Evolutionary conservation across 2,797 vertebrate species (phyloP), one percentile per base, ranked within the genome.

Genomic region (Poecile montanus): DNA sequence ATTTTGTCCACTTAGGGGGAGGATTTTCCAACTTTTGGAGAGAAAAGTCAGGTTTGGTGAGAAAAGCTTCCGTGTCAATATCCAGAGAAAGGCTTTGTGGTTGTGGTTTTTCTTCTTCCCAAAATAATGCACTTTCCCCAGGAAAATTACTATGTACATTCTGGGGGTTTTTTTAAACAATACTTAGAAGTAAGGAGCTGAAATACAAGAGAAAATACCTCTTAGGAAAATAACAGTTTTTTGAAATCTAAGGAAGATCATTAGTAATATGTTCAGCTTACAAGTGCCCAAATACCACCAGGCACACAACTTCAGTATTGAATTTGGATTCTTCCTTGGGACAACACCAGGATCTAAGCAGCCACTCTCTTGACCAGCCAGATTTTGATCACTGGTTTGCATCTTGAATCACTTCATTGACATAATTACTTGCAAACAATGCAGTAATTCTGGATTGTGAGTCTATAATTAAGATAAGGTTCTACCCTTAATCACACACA

Each of bases 401-500:
- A 80, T 85, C 86, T 81, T 93, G 51, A 93, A 89, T 86, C 87
- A 93, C 66, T 94, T 93, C 76, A 95, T 85, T 95, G 73, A 81
- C 91, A 88, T 97, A 96, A 95, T 95, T 89, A 63, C 70, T 73
- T 57, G 22, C 57, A 86, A 96, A 91, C 89, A 94, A 86, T 81
- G 94, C 63, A 86, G 92, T 78, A 92, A 92, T 91, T 94, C 92
- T 91, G 88, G 94, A 92, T 67, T 77, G 38, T 13, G 14, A 60
- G 51, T 58, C 79, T 94, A 45, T 97, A 94, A 97, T 95, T 95
- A 94, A 92, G 94, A 95, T 92, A 93, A 94, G 82, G 62, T 89
- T 89, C 87, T 92, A 85, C n/a, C 54, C 47, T 93, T 93, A 92
- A 92, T 94, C 70, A 89, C 34, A 89, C 70, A 86, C 47, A 88